These are phyloP conservation scores for fruit fly (Drosophila melanogaster) DNA, from an alignment of 1,140 invertebrate species.

Conservation along the genomic window DNA sequence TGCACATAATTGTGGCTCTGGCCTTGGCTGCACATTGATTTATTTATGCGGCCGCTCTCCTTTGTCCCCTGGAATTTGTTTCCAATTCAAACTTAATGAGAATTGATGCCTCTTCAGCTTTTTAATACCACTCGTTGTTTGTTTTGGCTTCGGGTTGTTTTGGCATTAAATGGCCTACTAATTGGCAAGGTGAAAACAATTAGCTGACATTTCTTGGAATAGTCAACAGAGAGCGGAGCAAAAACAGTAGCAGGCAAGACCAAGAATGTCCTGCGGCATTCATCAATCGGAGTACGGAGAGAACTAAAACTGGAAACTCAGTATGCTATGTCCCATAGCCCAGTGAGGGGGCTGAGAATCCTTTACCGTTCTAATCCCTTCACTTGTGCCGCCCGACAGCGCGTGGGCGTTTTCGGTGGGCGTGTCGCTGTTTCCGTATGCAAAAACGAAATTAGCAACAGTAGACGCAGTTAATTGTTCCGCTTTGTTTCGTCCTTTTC, in stretches of 20 bases:
- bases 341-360: conserved; percentile 49
- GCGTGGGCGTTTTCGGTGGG: conserved; percentile 60
- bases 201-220: conserved; percentile 46
- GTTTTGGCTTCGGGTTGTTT: conserved; percentile 44
- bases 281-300: conserved; percentile 27
- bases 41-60: conserved; percentile 52
- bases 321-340: conserved; percentile 8
- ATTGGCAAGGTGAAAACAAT: conserved; percentile 63
- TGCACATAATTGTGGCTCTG: conserved; percentile 68
- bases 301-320: conserved; percentile 8
- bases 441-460: conserved; percentile 78
- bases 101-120: conserved; percentile 66
- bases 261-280: conserved; percentile 31
- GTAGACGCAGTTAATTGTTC: conserved; percentile 79
- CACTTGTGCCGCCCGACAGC: conserved; percentile 53
- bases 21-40: conserved; percentile 66
- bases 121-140: conserved; percentile 50
- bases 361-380: conserved; percentile 55
- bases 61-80: conserved; percentile 63
- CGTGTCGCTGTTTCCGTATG: conserved; percentile 56
- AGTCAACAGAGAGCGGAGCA: no score
- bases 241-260: conserved; percentile 43
- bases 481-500: conserved; percentile 27
- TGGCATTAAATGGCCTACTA: conserved; percentile 59
- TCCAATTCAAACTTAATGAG: conserved; percentile 80